Percentiles rank a stretch among this genome's conserved stretches.
Conservation (phyloP, 2,113 vertebrate species). For the Mormyrus lacerda region DNA sequence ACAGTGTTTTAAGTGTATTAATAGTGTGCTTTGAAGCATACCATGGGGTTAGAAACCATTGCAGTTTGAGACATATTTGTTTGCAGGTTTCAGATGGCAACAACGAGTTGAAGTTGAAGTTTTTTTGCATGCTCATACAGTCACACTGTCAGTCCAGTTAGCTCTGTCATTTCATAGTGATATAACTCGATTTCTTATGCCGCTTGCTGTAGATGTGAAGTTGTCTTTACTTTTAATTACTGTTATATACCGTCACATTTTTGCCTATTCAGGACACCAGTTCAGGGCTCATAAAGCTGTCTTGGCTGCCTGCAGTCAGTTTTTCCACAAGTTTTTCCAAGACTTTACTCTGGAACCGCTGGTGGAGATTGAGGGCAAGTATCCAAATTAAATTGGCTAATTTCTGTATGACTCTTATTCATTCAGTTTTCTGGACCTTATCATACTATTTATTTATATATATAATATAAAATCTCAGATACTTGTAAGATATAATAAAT, state of each 20-base stretch:
- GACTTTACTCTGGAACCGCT: conserved; percentile 94
- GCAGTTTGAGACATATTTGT: not conserved
- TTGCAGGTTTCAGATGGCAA: not conserved
- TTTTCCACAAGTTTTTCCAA: conserved; percentile 96
- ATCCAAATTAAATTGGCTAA: not conserved
- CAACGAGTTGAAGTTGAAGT: not conserved
- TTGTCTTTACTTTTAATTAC: not conserved
- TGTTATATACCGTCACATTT: not conserved
- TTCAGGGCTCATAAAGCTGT: conserved; percentile 98
- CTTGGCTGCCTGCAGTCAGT: conserved; percentile 94
- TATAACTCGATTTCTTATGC: not conserved
- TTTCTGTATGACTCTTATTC: not conserved
- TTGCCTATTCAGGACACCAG: conserved; percentile 73
- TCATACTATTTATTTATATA: too few relatives aligned
- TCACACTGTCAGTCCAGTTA: not conserved
- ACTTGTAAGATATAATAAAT: not conserved
- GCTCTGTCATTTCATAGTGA: not conserved
- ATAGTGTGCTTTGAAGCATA: not conserved
- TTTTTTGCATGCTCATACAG: not conserved
- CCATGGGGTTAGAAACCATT: not conserved
- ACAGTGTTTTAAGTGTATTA: not conserved
- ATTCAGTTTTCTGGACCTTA: not conserved
- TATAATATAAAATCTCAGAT: not conserved
- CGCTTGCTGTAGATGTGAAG: not conserved
- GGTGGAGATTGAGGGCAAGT: conserved; percentile 94